Base-by-base conservation (phyloP, 2,113 vertebrate species). In the Perca flavescens region DNA sequence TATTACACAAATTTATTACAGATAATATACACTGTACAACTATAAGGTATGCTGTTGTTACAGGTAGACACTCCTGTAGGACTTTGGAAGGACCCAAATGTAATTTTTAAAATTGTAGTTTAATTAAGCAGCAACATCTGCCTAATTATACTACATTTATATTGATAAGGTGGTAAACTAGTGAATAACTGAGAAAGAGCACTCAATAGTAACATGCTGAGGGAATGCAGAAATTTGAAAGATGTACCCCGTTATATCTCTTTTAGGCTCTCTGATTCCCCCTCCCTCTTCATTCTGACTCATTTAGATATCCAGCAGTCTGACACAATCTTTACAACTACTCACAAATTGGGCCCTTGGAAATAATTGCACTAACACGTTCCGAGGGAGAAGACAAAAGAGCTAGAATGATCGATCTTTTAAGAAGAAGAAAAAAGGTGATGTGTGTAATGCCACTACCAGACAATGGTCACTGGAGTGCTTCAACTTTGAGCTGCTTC, bases 331-430 rank as follows among this genome's bases (percentile, higher is more conserved):
- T 83, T 74, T 72, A 63, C 82, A 68, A 52, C 72, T 64, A 19
- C 68, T 79, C 85, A 88, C 91, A 94, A 93, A 93, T 92, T 90
- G 88, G 89, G 79, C 84, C 85, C 84, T 89, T 92, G 85, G 86
- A 93, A 89, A 85, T 86, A 91, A 89, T 93, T 75, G 87, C 40
- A 15, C 84, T 92, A 88, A 93, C 84, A 70, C 67, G 78, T 86
- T 95, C 82, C 19, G 25, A 77, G 92, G 88, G 88, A 91, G 63
- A 92, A 87, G 85, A 94, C 90, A 92, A 93, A 94, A 92, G 79
- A 80, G 78, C 60, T 50, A 50, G 75, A 77, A 92, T 94, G 93
- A 94, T 95, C 86, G 90, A 93, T 93, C 93, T 85, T 88, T 94
- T 90, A 87, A 85, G 74, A 7, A 49, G 4, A 64, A 54, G 78